phyloP scores from a whole-genome alignment of 2,113 vertebrate species.

The Strix uralensis region DNA sequence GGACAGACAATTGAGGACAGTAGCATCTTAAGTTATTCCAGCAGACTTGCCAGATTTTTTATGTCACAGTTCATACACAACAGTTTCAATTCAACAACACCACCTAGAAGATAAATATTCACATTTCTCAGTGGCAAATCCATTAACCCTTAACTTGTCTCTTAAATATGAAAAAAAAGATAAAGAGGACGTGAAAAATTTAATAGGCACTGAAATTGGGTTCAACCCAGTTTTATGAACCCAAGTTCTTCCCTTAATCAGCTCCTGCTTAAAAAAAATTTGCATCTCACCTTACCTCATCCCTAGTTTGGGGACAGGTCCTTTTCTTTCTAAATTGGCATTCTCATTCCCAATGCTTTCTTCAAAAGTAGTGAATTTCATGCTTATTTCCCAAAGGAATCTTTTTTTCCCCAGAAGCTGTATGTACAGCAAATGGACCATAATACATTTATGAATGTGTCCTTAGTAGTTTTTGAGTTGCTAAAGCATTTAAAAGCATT shows the following conservation, averaged over 20 bases:
- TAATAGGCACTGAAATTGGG: not conserved
- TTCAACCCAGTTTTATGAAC: not conserved
- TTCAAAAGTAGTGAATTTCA: not conserved
- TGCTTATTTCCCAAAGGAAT: conserved; percentile 27
- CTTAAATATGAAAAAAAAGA: not conserved
- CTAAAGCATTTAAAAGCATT: conserved; percentile 57
- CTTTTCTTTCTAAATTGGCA: not conserved
- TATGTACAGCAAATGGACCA: conserved; percentile 55
- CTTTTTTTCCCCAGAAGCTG: not conserved
- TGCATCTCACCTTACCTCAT: not conserved
- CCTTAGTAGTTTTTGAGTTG: not conserved
- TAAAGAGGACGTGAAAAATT: not conserved
- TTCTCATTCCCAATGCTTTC: not conserved
- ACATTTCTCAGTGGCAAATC: not conserved
- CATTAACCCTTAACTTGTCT: not conserved
- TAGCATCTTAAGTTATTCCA: not conserved
- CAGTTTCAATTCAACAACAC: not conserved
- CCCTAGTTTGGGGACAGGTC: not conserved
- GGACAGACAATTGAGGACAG: not conserved
- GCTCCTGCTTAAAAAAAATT: not conserved
- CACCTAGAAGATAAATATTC: not conserved
- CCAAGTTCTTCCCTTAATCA: not conserved
- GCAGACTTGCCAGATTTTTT: not conserved
- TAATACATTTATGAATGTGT: conserved; percentile 49
- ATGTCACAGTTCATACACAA: not conserved